Percentiles rank a stretch among this genome's conserved stretches.
Conservation (phyloP, 2,113 vertebrate genomes). For the Laterallus jamaicensis region DNA sequence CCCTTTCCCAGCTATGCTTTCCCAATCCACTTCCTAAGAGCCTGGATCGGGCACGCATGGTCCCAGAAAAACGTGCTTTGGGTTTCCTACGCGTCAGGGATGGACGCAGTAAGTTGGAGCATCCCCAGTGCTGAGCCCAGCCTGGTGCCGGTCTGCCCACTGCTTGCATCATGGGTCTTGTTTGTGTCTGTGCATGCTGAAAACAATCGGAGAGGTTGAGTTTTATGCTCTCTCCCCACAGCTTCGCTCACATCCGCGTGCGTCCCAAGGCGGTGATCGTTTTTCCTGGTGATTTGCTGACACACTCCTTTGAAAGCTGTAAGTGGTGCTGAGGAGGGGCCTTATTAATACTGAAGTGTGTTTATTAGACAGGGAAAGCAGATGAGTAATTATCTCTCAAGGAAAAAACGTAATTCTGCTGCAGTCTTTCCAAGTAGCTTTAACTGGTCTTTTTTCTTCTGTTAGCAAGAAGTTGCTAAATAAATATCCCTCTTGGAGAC, state of each 20-base stretch:
- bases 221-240: background rate
- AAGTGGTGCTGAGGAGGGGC: background rate
- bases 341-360: background rate
- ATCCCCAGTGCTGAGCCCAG: background rate
- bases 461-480: background rate
- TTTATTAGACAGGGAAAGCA: background rate
- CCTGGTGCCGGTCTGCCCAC: background rate
- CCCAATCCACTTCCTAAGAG: background rate
- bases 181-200: background rate
- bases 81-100: accelerated
- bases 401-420: background rate
- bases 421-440: background rate
- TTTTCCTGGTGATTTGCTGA: background rate
- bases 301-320: background rate
- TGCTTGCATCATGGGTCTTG: accelerated
- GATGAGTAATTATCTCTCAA: background rate
- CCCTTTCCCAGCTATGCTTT: background rate
- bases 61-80: background rate
- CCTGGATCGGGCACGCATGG: accelerated
- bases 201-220: background rate
- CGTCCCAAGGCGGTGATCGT: background rate
- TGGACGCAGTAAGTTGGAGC: background rate
- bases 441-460: background rate
- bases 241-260: background rate
- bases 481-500: background rate